Conservation (phyloP, 1,140 invertebrate species). For the Drosophila obscura region DNA sequence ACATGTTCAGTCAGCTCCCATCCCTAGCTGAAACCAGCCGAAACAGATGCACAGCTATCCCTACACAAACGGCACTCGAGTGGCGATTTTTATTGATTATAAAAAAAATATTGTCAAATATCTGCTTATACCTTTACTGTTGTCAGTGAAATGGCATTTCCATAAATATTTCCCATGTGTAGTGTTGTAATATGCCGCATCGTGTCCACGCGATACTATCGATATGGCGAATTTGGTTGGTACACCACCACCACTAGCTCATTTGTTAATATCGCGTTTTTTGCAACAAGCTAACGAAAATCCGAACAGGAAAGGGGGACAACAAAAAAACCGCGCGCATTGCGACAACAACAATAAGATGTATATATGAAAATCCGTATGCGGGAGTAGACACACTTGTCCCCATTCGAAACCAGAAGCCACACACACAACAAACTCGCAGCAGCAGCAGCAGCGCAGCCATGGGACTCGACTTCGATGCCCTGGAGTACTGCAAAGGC, state of each 20-base stretch:
- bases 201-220: no score
- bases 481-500: constrained; percentile 92
- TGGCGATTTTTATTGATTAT: no score
- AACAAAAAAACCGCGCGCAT: constrained; percentile 57
- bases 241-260: constrained; percentile 12
- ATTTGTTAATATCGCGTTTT: constrained; percentile 50
- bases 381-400: constrained; percentile 66
- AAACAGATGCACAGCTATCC: no score
- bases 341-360: constrained; percentile 65
- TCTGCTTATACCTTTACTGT: no score
- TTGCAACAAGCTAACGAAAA: constrained; percentile 67
- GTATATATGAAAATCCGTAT: constrained; percentile 60
- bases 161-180: no score
- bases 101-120: no score
- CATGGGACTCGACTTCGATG: constrained; percentile 89
- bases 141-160: no score
- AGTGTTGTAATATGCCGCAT: no score
- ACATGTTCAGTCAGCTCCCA: no score
- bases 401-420: constrained; percentile 49
- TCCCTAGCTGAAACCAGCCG: no score
- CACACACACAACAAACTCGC: constrained; percentile 22
- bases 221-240: no score
- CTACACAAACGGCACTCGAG: no score
- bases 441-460: constrained; percentile 52
- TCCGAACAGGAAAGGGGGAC: constrained; percentile 56